Evolutionary conservation across 2,888 invertebrate species (phyloP).

Genomic region (Leistus spinibarbis): DNA sequence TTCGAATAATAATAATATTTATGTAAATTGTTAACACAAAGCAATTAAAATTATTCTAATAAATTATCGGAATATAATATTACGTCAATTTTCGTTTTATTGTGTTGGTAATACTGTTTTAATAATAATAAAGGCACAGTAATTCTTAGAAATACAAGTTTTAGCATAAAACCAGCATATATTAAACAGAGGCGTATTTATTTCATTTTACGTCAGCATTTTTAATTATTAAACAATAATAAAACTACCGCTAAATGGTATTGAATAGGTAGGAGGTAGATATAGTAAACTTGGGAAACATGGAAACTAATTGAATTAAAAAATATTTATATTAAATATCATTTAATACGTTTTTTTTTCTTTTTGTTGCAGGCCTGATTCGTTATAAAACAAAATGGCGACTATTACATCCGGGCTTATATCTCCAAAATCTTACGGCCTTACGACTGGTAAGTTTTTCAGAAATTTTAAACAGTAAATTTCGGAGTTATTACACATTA

Average conservation of each 20-base stretch:
- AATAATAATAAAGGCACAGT: too few species aligned
- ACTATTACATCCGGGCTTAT: conserved; percentile 57
- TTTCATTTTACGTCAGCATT: too few species aligned
- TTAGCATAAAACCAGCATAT: too few species aligned
- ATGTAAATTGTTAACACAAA: neutral
- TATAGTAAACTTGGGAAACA: too few species aligned
- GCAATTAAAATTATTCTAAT: neutral
- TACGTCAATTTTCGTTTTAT: neutral
- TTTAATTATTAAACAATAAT: too few species aligned
- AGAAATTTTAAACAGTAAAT: neutral
- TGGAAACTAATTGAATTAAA: too few species aligned
- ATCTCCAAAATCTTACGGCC: conserved; percentile 57
- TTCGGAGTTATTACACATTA: too few species aligned
- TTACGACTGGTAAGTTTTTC: conserved; percentile 52
- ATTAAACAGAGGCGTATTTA: too few species aligned
- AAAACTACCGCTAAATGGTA: too few species aligned
- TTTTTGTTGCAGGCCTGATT: conserved; percentile 54
- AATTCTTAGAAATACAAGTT: too few species aligned
- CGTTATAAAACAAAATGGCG: conserved; percentile 54
- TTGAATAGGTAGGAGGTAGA: too few species aligned
- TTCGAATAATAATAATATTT: neutral
- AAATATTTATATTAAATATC: neutral
- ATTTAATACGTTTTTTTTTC: too few species aligned
- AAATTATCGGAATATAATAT: neutral
- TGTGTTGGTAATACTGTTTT: neutral